These are phyloP conservation scores for Neotoxoptera formosana DNA, from an alignment of 1,140 invertebrate genomes.

Conservation along the genomic window DNA sequence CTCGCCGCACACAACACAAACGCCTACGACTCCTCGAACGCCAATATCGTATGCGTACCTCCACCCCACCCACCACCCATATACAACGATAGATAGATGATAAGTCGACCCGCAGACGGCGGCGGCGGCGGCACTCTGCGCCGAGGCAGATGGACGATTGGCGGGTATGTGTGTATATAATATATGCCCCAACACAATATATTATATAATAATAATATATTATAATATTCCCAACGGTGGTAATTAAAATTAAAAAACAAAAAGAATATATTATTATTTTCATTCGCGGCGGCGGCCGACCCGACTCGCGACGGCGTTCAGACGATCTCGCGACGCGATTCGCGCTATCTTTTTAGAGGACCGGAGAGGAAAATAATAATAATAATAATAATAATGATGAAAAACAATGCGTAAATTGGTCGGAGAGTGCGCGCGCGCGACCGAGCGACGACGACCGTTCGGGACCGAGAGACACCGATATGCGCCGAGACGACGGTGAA, in stretches of 20 bases:
- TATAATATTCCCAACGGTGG: neutral
- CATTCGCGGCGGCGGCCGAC: neutral
- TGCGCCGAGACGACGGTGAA: neutral
- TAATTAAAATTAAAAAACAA: conserved; percentile 35
- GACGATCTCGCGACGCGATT: conserved; percentile 26
- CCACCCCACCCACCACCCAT: neutral
- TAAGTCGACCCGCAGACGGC: neutral
- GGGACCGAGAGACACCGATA: neutral
- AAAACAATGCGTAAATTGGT: conserved; percentile 30
- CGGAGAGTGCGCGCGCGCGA: neutral
- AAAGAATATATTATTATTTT: neutral
- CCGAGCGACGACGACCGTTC: neutral
- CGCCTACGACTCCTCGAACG: neutral
- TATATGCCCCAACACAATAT: neutral
- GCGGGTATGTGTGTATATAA: neutral
- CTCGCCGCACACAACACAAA: neutral
- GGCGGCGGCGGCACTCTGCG: neutral
- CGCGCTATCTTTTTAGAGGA: conserved; percentile 35
- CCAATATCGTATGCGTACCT: conserved; percentile 1
- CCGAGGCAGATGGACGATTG: conserved; percentile 24
- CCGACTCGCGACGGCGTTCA: neutral
- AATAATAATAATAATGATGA: conserved; percentile 11
- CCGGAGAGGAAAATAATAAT: neutral
- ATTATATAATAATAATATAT: neutral
- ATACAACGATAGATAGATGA: conserved; percentile 23